Evolutionary conservation across 2,888 invertebrate species (phyloP).

Genomic region (Leptinotarsa peninsularis): DNA sequence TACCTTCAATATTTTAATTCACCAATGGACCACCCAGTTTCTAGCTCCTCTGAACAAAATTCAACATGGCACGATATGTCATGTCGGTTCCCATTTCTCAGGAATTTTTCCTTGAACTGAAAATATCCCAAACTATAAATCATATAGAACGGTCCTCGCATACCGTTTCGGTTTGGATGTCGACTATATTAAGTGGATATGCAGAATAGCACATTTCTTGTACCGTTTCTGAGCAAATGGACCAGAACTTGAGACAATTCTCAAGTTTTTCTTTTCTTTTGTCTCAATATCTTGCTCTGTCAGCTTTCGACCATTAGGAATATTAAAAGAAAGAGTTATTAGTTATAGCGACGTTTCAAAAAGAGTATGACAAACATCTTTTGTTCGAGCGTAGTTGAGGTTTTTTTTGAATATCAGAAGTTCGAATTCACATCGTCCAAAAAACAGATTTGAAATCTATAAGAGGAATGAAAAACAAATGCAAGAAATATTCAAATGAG

Average conservation of each 20-base stretch:
- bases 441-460: no score
- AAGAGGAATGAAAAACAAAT: no score
- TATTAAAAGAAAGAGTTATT: background rate
- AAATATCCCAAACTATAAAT: constrained; percentile 22
- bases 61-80: background rate
- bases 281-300: background rate
- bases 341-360: background rate
- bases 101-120: constrained; percentile 4
- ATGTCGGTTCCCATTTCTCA: background rate
- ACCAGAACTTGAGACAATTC: constrained; percentile 2
- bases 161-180: constrained; percentile 12
- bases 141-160: constrained; percentile 17
- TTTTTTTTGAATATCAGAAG: no score
- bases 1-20: no score
- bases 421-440: no score
- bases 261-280: background rate
- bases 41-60: background rate
- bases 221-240: background rate
- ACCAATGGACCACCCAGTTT: no score
- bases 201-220: constrained; percentile 16
- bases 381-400: no score
- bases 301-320: background rate
- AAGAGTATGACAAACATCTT: background rate
- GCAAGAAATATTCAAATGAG: no score
- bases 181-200: constrained; percentile 19